A percentile compares a stretch with the other conserved stretches of the same genome.
Evolutionary conservation across 1,140 invertebrate species (phyloP).

Genomic region (Psilanteris sp.): DNA sequence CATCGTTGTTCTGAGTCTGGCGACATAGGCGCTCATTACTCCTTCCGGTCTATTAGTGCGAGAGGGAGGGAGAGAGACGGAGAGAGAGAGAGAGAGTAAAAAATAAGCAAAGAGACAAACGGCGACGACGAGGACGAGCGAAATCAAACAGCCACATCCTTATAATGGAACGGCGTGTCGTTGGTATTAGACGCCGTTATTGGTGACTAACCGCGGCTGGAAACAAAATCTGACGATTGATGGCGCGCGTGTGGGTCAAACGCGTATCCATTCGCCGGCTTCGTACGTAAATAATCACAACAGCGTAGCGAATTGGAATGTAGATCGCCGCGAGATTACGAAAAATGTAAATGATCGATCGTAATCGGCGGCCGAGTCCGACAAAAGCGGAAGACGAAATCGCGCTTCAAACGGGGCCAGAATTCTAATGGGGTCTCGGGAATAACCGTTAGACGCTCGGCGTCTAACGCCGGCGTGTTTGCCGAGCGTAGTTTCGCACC

Average conservation of each 20-base stretch:
- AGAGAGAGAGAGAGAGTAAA: constrained; percentile 8
- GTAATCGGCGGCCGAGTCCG: constrained; percentile 41
- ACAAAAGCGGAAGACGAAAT: constrained; percentile 63
- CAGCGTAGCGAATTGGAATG: constrained; percentile 14
- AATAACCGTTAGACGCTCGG: constrained; percentile 66
- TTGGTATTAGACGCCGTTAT: constrained; percentile 50
- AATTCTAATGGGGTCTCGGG: constrained; percentile 68
- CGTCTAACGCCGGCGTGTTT: constrained; percentile 53
- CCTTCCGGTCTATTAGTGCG: constrained; percentile 71
- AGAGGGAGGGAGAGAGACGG: constrained; percentile 51
- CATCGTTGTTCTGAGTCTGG: constrained; percentile 68
- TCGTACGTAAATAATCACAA: constrained; percentile 5
- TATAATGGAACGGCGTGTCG: constrained; percentile 65
- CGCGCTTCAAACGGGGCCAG: constrained; percentile 64
- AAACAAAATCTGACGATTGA: constrained; percentile 37
- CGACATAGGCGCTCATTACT: constrained; percentile 74
- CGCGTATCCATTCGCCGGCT: background rate
- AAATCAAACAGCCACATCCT: constrained; percentile 66
- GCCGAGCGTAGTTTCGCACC: too few species aligned
- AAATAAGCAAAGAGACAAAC: too few species aligned
- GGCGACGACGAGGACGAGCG: too few species aligned
- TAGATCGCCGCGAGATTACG: constrained; percentile 40
- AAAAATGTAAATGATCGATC: constrained; percentile 52
- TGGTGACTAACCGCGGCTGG: constrained; percentile 29
- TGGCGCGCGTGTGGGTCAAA: constrained; percentile 5